Base-by-base conservation (phyloP, 2,797 vertebrate species). In the Acrossocheilus fasciatus region DNA sequence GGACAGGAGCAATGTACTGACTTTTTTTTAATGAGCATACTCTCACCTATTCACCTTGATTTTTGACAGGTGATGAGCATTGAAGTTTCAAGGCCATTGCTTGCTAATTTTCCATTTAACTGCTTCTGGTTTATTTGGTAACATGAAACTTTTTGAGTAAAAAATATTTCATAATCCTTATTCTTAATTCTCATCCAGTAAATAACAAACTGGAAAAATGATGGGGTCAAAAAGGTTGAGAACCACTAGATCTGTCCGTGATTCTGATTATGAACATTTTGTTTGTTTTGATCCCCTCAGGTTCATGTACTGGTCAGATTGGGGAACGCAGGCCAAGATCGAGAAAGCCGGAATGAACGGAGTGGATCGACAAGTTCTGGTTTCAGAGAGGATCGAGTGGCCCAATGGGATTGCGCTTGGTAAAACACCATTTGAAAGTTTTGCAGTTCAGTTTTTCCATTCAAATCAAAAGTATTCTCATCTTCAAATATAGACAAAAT, bases 271-370 rank as follows among this genome's bases (percentile, higher is more conserved):
- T 54, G 34, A 6, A 41, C 8, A 0, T 34, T 72, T 5, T 43
- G 6, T 88, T 15, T 68, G 74, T 82, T 80, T 81, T 81, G 52
- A 18, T 12, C n/a, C 30, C 23, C 23, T 73, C 87, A 99, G 98
- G 92, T 99, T 98, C 90, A 98, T 99, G 97, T 99, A 99, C 91
- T 99, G 98, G 98, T 99, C 98, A 72, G 98, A 99, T 93, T 99
- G 98, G 98, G 98, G 98, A 68, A 94, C 94, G 89, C 94, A 96
- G 86, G 98, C 98, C 39, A 99, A 98, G 94, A 99, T 99, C 0
- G 98, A 99, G 93, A 99, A 99, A 91, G 96, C 98, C 1, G 98
- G 98, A 3, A 96, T 98, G 95, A 99, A 99, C 0, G 98, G 98
- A 1, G 92, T 95, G 80, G 97, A 97, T 88, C 95, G 98, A 30